Percentiles rank a stretch among this genome's conserved stretches.
Conservation (phyloP, 2,113 vertebrate species). For the Corydoras sp. region DNA sequence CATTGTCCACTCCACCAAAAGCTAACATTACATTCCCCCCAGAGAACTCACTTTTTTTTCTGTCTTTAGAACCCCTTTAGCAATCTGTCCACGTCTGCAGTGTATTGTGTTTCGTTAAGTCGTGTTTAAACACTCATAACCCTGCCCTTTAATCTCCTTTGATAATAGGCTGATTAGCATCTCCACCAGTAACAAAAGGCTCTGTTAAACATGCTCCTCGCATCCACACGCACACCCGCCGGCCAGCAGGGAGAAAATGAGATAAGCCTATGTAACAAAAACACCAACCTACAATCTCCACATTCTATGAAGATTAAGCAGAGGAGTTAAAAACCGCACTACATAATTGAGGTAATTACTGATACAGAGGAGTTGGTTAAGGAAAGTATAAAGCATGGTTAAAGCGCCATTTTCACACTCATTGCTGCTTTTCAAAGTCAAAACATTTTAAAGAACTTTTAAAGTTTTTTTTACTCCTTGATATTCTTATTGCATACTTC, state of each 20-base stretch:
- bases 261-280: slow-evolving; percentile 21
- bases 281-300: slow-evolving; percentile 6
- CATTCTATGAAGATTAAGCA: slow-evolving; percentile 32
- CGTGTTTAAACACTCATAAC: slow-evolving; percentile 27
- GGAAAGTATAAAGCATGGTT: neutral
- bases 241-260: slow-evolving; percentile 22
- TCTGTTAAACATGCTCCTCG: slow-evolving; percentile 32
- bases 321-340: slow-evolving; percentile 25
- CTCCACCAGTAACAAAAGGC: slow-evolving; percentile 30
- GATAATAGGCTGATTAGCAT: slow-evolving; percentile 40
- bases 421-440: neutral
- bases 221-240: slow-evolving; percentile 15
- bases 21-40: no score
- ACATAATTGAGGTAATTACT: slow-evolving; percentile 31
- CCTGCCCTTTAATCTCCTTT: slow-evolving; percentile 21
- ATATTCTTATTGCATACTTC: no score
- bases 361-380: slow-evolving; percentile 5
- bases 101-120: slow-evolving; percentile 22
- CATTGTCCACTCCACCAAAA: no score
- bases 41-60: no score
- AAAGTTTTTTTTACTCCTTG: no score
- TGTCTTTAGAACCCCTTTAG: slow-evolving; percentile 1
- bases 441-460: neutral
- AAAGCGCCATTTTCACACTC: neutral
- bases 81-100: neutral